Conservation (phyloP, 2,888 invertebrate genomes). For the Clunio marinus region DNA sequence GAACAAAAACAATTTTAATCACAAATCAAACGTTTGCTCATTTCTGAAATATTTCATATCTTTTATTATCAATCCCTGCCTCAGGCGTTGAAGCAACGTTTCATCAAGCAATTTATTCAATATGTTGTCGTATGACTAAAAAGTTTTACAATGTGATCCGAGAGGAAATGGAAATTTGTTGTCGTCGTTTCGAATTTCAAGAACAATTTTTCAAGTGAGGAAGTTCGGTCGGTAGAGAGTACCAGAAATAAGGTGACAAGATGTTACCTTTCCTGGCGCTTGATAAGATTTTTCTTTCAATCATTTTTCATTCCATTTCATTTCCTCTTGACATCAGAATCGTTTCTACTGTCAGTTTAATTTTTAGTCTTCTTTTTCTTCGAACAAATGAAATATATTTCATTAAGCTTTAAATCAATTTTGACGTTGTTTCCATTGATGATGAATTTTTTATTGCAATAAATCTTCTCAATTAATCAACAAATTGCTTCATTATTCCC, state of each 20-base stretch:
- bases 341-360: neutral
- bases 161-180: constrained; percentile 16
- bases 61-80: neutral
- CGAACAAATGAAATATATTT: neutral
- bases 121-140: constrained; percentile 21
- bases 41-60: too few relatives aligned
- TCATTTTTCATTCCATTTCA: constrained; percentile 11
- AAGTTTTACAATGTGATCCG: constrained; percentile 5
- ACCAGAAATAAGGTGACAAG: constrained; percentile 9
- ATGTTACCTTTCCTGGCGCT: constrained; percentile 6
- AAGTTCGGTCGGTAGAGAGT: neutral
- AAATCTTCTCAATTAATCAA: too few relatives aligned
- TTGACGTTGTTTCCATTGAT: too few relatives aligned
- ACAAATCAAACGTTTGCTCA: too few relatives aligned
- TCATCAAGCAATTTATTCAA: constrained; percentile 20
- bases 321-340: neutral
- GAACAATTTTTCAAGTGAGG: constrained; percentile 26
- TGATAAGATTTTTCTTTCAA: neutral
- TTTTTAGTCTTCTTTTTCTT: neutral
- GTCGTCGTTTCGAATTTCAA: constrained; percentile 15
- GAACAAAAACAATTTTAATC: too few relatives aligned
- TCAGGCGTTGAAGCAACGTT: neutral
- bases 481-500: too few relatives aligned
- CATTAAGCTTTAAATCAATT: too few relatives aligned
- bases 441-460: too few relatives aligned